Conservation (phyloP, 1,140 invertebrate genomes). For the Drosophila murphyi region DNA sequence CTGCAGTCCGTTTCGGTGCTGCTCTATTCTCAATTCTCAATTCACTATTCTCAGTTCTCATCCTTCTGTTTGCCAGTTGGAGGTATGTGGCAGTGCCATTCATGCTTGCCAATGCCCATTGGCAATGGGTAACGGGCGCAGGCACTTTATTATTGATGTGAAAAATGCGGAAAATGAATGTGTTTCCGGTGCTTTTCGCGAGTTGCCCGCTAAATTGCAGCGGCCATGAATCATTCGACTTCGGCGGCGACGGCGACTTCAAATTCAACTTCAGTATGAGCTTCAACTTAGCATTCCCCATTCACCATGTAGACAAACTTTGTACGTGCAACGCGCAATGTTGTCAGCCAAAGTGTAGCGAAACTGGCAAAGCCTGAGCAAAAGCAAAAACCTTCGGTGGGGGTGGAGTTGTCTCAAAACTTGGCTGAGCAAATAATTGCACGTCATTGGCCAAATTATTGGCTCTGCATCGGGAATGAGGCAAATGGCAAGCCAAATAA, state of each 20-base stretch:
- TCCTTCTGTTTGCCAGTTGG: slow-evolving; percentile 24
- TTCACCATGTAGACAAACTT: slow-evolving; percentile 71
- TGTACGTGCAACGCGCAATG: slow-evolving; percentile 68
- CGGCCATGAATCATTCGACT: slow-evolving; percentile 74
- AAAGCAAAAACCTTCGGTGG: not conserved
- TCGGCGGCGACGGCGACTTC: slow-evolving; percentile 30
- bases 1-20: slow-evolving; percentile 8
- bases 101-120: slow-evolving; percentile 12
- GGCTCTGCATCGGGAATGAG: slow-evolving; percentile 26
- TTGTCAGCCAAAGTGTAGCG: slow-evolving; percentile 21
- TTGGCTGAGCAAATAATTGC: slow-evolving; percentile 73
- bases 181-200: slow-evolving; percentile 81
- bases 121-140: slow-evolving; percentile 21
- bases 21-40: slow-evolving; percentile 6
- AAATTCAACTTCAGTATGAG: slow-evolving; percentile 17
- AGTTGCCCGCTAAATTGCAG: slow-evolving; percentile 81
- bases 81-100: not conserved
- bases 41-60: not conserved
- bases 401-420: slow-evolving; percentile 41
- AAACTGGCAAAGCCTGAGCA: not conserved
- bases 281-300: slow-evolving; percentile 51
- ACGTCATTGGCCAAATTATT: slow-evolving; percentile 79
- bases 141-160: slow-evolving; percentile 80
- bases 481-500: slow-evolving; percentile 1
- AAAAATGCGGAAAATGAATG: slow-evolving; percentile 82